A percentile compares a stretch with the other conserved stretches of the same genome.
Evolutionary conservation across 2,797 vertebrate species (phyloP).

Genomic region (Pipistrellus pygmaeus): DNA sequence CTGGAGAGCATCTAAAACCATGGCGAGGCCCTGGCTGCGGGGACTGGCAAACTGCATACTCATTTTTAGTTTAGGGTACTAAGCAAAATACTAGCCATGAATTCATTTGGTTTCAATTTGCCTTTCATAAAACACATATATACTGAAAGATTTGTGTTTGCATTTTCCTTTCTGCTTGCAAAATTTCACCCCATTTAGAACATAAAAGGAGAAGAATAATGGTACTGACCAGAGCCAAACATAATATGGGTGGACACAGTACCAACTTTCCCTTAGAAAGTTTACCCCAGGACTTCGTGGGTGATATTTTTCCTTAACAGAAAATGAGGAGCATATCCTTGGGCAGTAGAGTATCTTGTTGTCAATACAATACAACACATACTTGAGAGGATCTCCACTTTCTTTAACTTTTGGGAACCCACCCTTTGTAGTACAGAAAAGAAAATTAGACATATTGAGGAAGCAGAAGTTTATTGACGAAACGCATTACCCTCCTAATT

Average conservation of each 20-base stretch:
- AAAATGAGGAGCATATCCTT: neutral
- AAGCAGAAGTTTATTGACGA: neutral
- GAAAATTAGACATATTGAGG: neutral
- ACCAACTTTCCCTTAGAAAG: constrained; percentile 60
- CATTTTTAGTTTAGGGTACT: constrained; percentile 45
- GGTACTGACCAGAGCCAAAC: constrained; percentile 64
- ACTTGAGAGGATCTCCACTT: neutral
- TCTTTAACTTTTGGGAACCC: neutral
- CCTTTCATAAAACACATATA: constrained; percentile 60
- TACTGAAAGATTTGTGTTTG: constrained; percentile 61
- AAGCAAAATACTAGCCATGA: constrained; percentile 62
- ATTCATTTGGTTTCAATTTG: constrained; percentile 76
- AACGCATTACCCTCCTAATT: neutral
- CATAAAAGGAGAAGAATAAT: constrained; percentile 70
- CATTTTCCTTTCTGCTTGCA: constrained; percentile 70
- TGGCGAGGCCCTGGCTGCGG: neutral
- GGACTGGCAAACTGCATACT: neutral
- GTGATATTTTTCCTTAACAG: constrained; percentile 44
- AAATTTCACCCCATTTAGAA: constrained; percentile 69
- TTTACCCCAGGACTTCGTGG: neutral
- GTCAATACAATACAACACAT: neutral
- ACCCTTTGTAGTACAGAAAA: neutral
- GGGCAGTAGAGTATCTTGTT: neutral
- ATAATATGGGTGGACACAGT: constrained; percentile 69
- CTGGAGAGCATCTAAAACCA: neutral